phyloP scores from a whole-genome alignment of 2,113 vertebrate genomes.

The Mugil cephalus region DNA sequence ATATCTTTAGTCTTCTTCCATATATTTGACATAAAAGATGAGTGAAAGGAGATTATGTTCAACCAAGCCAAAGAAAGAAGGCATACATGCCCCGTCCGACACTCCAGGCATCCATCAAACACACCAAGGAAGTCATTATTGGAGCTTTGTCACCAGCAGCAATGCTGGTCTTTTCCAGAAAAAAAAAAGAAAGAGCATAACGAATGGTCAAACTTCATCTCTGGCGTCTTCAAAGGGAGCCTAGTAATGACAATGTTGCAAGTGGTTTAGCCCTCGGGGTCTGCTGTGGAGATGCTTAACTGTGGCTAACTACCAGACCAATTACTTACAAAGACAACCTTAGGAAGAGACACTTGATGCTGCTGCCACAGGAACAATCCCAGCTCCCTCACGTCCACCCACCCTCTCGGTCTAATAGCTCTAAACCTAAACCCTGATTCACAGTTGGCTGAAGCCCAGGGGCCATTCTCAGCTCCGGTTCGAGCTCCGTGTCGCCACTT shows the following conservation, averaged over 20 bases:
- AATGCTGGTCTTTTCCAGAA: slow-evolving; percentile 8
- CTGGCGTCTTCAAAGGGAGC: slow-evolving; percentile 63
- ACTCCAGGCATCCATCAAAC: slow-evolving; percentile 17
- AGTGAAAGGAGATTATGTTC: slow-evolving; percentile 7
- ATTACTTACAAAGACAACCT: slow-evolving; percentile 68
- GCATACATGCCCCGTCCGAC: neutral
- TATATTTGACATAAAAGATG: too few species aligned
- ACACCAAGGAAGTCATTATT: slow-evolving; percentile 26
- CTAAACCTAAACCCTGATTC: slow-evolving; percentile 28
- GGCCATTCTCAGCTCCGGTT: slow-evolving; percentile 43
- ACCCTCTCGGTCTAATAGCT: slow-evolving; percentile 39
- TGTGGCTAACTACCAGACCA: slow-evolving; percentile 63
- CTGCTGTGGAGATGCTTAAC: slow-evolving; percentile 58
- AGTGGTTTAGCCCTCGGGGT: slow-evolving; percentile 57
- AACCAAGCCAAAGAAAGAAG: neutral
- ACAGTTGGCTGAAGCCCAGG: slow-evolving; percentile 25
- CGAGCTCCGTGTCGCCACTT: slow-evolving; percentile 59
- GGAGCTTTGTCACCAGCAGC: slow-evolving; percentile 35
- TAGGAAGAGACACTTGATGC: slow-evolving; percentile 60
- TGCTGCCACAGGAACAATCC: slow-evolving; percentile 50
- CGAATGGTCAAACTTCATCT: slow-evolving; percentile 44
- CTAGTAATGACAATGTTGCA: slow-evolving; percentile 59
- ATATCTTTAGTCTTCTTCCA: too few species aligned
- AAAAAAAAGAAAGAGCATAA: slow-evolving; percentile 31
- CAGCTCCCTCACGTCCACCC: slow-evolving; percentile 22